phyloP scores from a whole-genome alignment of 2,888 invertebrate species.

The Epirrita christyi region DNA sequence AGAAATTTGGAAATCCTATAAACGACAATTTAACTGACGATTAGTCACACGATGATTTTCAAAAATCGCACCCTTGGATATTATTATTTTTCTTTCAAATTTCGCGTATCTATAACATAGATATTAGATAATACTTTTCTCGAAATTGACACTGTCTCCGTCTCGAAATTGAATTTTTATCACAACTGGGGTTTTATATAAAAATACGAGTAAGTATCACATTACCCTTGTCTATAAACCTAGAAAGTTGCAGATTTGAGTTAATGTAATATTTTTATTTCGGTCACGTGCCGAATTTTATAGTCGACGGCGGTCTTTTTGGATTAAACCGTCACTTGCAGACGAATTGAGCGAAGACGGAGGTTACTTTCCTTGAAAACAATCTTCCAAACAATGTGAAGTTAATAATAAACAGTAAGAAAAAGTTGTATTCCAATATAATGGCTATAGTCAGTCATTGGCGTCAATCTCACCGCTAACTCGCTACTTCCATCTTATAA shows the following conservation, averaged over 20 bases:
- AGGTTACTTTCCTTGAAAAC: constrained; percentile 37
- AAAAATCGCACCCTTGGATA: too few species aligned
- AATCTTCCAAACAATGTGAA: constrained; percentile 42
- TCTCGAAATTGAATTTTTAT: constrained; percentile 7
- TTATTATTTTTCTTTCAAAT: too few species aligned
- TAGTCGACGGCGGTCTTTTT: constrained; percentile 60
- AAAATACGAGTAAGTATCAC: constrained; percentile 17
- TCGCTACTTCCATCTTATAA: too few species aligned
- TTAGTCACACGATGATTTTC: too few species aligned
- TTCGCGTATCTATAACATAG: background rate
- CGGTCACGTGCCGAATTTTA: constrained; percentile 68
- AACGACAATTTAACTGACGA: too few species aligned
- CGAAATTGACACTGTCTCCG: background rate
- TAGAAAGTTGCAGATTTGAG: constrained; percentile 30
- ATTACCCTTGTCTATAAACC: constrained; percentile 25
- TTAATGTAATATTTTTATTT: constrained; percentile 61
- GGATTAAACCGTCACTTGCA: constrained; percentile 76
- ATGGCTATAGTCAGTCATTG: background rate
- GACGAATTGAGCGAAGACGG: constrained; percentile 63
- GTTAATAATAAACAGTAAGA: background rate
- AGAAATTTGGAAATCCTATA: too few species aligned
- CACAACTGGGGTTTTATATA: background rate
- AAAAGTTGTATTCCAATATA: background rate
- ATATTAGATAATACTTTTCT: background rate
- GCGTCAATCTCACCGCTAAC: too few species aligned